phyloP scores from a whole-genome alignment of 1,140 invertebrate genomes.

The Hesperophylax magnus region DNA sequence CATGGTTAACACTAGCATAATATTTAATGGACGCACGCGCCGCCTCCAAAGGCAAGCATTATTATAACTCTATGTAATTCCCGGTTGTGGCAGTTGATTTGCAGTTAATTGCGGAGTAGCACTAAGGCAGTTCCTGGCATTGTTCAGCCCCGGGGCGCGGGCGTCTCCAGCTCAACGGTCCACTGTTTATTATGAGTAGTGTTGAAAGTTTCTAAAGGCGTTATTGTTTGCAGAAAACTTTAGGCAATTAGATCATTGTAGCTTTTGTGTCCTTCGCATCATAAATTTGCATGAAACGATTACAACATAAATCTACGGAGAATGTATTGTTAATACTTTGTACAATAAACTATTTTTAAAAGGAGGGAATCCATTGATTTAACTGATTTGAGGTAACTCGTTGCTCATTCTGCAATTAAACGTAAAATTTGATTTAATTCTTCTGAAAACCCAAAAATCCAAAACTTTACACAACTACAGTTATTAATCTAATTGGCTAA shows the following conservation, averaged over 20 bases:
- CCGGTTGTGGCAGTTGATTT: slow-evolving; percentile 1
- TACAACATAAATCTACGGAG: slow-evolving; percentile 28
- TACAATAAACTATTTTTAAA: no score
- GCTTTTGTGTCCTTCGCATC: slow-evolving; percentile 33
- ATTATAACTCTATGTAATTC: not conserved
- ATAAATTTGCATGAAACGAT: slow-evolving; percentile 45
- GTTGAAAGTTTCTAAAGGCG: slow-evolving; percentile 36
- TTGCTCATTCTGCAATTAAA: no score
- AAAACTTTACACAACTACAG: no score
- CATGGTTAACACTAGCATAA: not conserved
- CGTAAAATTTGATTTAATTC: no score
- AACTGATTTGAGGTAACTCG: no score
- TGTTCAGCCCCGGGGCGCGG: not conserved
- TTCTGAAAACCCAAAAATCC: no score
- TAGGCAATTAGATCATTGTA: slow-evolving; percentile 48
- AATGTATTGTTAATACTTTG: no score
- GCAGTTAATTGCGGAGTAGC: not conserved
- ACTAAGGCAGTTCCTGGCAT: slow-evolving; percentile 29
- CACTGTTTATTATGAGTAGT: not conserved
- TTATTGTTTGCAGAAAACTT: slow-evolving; percentile 51
- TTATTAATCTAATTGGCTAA: no score
- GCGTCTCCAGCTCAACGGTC: not conserved
- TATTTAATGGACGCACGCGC: not conserved
- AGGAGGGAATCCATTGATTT: no score
- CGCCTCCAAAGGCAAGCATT: not conserved